Conservation (phyloP, 1,140 invertebrate species). For the Pseudachorutes palmiensis region DNA sequence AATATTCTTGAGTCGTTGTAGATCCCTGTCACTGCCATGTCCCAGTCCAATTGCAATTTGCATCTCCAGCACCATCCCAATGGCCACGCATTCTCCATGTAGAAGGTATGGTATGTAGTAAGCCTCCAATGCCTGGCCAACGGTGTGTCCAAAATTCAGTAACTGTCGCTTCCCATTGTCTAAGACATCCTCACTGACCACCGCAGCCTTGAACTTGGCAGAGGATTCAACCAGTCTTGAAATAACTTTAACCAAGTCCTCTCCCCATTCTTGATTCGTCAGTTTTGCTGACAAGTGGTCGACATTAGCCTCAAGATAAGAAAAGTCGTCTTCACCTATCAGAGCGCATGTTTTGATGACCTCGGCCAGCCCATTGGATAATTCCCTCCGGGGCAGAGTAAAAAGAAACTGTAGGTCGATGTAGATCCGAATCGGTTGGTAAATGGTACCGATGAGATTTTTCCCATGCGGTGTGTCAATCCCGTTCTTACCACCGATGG, state of each 20-base stretch:
- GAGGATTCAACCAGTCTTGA: neutral
- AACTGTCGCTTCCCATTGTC: neutral
- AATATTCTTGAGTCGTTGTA: neutral
- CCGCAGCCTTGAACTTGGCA: neutral
- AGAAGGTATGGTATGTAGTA: neutral
- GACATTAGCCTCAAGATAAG: neutral
- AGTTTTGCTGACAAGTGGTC: neutral
- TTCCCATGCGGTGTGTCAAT: constrained; percentile 3
- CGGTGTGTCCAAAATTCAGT: constrained; percentile 16
- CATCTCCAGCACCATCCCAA: constrained; percentile 9
- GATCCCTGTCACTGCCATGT: neutral
- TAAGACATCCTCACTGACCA: neutral
- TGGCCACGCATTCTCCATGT: constrained; percentile 8
- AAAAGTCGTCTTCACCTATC: neutral
- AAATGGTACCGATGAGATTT: constrained; percentile 13
- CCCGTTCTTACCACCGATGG: constrained; percentile 13
- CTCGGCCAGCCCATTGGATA: constrained; percentile 15
- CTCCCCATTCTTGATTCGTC: no score
- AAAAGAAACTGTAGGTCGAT: neutral
- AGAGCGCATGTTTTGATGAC: constrained; percentile 10
- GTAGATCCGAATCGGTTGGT: constrained; percentile 3
- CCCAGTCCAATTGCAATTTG: neutral
- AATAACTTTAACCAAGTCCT: no score
- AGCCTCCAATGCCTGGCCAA: constrained; percentile 2
- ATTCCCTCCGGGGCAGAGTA: constrained; percentile 5